phyloP scores from a whole-genome alignment of 2,888 invertebrate genomes.

The Ptycholaimellus sp. region DNA sequence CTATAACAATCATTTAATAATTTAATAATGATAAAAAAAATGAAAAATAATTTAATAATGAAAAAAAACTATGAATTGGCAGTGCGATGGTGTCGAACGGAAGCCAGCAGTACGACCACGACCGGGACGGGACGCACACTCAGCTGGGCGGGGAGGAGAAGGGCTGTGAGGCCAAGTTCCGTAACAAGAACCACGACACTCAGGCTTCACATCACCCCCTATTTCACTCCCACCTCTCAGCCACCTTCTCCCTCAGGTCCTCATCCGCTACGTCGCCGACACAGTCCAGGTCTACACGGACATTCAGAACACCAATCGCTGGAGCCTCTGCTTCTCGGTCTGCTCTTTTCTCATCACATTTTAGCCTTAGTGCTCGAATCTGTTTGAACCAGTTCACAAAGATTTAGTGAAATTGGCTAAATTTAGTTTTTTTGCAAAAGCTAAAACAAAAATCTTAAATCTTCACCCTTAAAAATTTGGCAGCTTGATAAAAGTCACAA shows the following conservation, averaged over 20 bases:
- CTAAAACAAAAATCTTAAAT: too few species aligned
- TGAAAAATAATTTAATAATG: too few species aligned
- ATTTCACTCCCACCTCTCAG: background rate
- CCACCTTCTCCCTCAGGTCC: conserved; percentile 29
- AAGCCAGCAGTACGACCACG: conserved; percentile 78
- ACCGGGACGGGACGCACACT: conserved; percentile 89
- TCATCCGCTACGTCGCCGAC: conserved; percentile 66
- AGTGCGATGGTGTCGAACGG: conserved; percentile 97
- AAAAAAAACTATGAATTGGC: too few species aligned
- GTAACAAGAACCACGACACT: conserved; percentile 69
- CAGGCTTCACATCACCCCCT: conserved; percentile 28
- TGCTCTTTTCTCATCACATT: too few species aligned
- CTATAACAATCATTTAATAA: too few species aligned
- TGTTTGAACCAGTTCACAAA: background rate
- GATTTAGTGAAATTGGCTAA: conserved; percentile 5
- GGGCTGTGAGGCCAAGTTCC: conserved; percentile 83
- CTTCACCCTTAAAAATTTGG: too few species aligned
- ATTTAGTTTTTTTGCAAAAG: too few species aligned
- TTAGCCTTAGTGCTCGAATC: too few species aligned
- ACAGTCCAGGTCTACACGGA: conserved; percentile 53
- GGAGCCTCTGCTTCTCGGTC: too few species aligned
- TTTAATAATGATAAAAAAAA: too few species aligned
- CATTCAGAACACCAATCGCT: too few species aligned
- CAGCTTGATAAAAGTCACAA: too few species aligned
- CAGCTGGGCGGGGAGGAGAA: conserved; percentile 43